Conservation (phyloP, 2,113 vertebrate species). For the Platysternon megacephalum region DNA sequence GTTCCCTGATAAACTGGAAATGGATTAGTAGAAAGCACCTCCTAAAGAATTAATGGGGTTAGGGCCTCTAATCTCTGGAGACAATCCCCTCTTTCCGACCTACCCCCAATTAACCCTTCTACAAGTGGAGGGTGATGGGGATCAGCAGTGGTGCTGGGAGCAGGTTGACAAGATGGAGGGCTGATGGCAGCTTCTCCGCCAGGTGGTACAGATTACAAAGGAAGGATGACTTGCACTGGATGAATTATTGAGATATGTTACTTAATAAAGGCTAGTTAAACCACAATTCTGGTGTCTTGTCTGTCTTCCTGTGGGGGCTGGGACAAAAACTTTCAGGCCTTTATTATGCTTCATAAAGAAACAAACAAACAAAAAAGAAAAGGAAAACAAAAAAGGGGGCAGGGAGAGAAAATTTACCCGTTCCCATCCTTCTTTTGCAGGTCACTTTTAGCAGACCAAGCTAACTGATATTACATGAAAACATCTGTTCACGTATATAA, state of each 20-base stretch:
- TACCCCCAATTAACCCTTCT: neutral
- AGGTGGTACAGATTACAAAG: neutral
- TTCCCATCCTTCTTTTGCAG: neutral
- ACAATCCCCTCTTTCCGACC: neutral
- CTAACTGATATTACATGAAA: neutral
- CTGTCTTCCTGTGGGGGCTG: neutral
- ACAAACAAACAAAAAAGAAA: neutral
- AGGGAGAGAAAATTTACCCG: neutral
- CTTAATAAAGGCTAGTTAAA: neutral
- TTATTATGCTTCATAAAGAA: neutral
- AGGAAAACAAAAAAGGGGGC: too few relatives aligned
- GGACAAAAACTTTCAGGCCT: neutral
- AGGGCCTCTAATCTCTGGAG: neutral
- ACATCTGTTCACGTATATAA: neutral
- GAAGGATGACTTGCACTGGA: fast-evolving
- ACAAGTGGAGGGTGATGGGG: neutral
- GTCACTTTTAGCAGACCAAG: neutral
- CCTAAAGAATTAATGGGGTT: neutral
- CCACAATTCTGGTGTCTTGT: neutral
- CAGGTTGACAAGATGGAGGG: neutral
- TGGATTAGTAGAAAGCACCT: neutral
- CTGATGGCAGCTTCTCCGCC: neutral
- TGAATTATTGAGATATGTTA: neutral
- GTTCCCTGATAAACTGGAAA: neutral
- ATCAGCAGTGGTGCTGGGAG: neutral